Conservation (phyloP, 1,140 invertebrate species). For the Drosophila orosa region DNA sequence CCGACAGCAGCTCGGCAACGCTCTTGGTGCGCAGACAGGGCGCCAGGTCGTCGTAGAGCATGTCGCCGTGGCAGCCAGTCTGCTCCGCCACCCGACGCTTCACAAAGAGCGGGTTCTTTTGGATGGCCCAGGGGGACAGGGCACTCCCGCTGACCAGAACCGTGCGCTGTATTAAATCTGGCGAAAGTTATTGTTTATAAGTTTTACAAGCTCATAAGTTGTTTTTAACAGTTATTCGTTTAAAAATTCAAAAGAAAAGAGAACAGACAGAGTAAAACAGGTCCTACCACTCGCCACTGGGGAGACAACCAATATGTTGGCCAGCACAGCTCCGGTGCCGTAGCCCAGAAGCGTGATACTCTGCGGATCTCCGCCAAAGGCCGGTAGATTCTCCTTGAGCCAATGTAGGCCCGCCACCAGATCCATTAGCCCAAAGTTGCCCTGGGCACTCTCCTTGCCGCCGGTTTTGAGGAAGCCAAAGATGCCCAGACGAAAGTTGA, state of each 20-base stretch:
- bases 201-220: background rate
- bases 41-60: conserved; percentile 91
- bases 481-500: conserved; percentile 98
- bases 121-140: conserved; percentile 96
- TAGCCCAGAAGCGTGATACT: conserved; percentile 96
- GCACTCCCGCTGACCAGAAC: conserved; percentile 97
- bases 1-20: conserved; percentile 89
- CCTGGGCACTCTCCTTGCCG: conserved; percentile 92
- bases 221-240: background rate
- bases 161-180: conserved; percentile 94
- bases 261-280: background rate
- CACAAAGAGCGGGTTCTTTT: conserved; percentile 92
- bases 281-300: conserved; percentile 94
- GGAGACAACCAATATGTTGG: conserved; percentile 97
- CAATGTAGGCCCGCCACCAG: conserved; percentile 96
- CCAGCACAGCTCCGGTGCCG: conserved; percentile 95
- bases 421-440: conserved; percentile 98
- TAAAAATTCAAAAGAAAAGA: background rate
- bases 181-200: background rate
- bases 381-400: conserved; percentile 95
- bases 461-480: conserved; percentile 97
- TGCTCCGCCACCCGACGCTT: conserved; percentile 92
- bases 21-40: conserved; percentile 92
- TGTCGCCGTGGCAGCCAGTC: conserved; percentile 91
- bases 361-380: conserved; percentile 95